Evolutionary conservation across 2,888 invertebrate genomes (phyloP), one percentile per base, ranked within the genome.

Genomic region (Laspeyria flexula): DNA sequence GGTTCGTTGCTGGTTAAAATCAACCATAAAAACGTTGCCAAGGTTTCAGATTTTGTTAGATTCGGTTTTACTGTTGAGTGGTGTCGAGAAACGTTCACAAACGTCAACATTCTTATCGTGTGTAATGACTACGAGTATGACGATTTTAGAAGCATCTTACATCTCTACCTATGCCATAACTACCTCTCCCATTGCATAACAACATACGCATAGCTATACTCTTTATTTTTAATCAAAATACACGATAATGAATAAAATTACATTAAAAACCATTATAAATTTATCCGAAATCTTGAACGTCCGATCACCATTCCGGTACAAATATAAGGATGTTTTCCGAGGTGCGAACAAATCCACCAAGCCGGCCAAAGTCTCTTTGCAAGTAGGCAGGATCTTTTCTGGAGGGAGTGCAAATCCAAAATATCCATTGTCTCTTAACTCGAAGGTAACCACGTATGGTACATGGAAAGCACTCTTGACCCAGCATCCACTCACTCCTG

Each of bases 401-500:
- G 94, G 85, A 0, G 96, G 96, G 7, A 96, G 81, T 3, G 95
- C 78, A 72, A 96, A 96, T 0, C 96, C 96, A 39, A 93, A 86
- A 21, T 74, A 61, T 0, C 95, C 94, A 0, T 73, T 81, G 69
- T 96, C 96, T 1, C 95, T 88, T 2, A 96, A 86, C 78, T 97
- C 96, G 42, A 95, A 94, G 0, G 95, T 95, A 60, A 94, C 93
- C 0, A 95, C 91, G 42, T 95, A 89, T 85, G 95, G 95, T 0
- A 94, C 93, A n/a, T 92, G 85, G 35, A 93, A 93, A 0, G 74
- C 83, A 0, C 93, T 95, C 70, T 96, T 95, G 0, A 95, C 96
- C 95, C 96, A 97, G 75, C 97, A 96, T 49, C 93, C 85, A 46
- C 95, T 95, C 5, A 94, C 92, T 0, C 96, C 96, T 5, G 94